Evolutionary conservation across 2,113 vertebrate genomes (phyloP).

Genomic region (Forbesichthys papilliferus): DNA sequence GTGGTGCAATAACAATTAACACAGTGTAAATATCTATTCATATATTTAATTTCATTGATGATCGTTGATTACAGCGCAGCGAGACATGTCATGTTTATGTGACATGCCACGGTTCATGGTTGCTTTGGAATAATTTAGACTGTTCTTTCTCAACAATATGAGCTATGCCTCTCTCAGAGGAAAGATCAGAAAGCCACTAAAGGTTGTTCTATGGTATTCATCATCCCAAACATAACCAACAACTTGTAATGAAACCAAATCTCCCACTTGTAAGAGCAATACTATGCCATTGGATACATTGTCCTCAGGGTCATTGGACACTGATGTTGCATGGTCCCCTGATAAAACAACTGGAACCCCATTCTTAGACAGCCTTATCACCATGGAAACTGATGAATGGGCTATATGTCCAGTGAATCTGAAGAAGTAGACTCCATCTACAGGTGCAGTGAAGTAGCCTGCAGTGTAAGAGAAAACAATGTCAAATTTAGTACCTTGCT

Average conservation of each 20-base stretch:
- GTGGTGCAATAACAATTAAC: too few species aligned
- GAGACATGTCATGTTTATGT: too few species aligned
- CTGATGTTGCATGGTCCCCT: not conserved
- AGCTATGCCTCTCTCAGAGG: constrained; percentile 6
- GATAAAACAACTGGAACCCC: not conserved
- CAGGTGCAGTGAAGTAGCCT: constrained; percentile 39
- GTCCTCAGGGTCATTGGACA: constrained; percentile 21
- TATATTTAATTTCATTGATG: too few species aligned
- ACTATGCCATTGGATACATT: constrained; percentile 26
- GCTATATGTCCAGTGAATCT: constrained; percentile 20
- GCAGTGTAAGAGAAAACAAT: not conserved
- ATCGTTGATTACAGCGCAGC: too few species aligned
- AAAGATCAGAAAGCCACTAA: constrained; percentile 51
- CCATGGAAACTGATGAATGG: rapidly evolving
- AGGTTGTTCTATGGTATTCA: constrained; percentile 37
- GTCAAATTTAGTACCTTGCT: not conserved
- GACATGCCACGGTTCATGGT: too few species aligned
- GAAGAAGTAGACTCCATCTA: constrained; percentile 45
- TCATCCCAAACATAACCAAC: not conserved
- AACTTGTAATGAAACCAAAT: constrained; percentile 22
- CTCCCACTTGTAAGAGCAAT: constrained; percentile 33
- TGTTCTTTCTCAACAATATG: too few species aligned
- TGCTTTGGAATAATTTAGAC: too few species aligned
- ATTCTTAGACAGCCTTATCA: constrained; percentile 7
- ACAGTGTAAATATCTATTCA: too few species aligned